These are phyloP conservation scores for Caenorhabditis latens DNA, from an alignment of 1,140 invertebrate genomes.

Conservation along the genomic window DNA sequence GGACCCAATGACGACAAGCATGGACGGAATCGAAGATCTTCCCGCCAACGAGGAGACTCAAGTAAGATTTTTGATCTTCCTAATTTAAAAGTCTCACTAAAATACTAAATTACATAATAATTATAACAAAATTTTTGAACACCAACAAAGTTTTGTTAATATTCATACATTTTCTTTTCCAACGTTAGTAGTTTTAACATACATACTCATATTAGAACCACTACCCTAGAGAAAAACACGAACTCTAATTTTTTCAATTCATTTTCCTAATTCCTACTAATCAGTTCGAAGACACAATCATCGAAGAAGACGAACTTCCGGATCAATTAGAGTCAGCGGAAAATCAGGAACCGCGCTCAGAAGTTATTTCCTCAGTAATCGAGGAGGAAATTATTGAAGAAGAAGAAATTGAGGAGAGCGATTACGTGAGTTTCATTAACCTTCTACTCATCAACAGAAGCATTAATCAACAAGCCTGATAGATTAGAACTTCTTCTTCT, in stretches of 20 bases:
- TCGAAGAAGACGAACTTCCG: constrained; percentile 63
- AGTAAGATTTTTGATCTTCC: constrained; percentile 21
- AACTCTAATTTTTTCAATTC: background rate
- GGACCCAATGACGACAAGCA: constrained; percentile 76
- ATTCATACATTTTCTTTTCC: background rate
- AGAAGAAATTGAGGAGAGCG: constrained; percentile 51
- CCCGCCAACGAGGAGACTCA: constrained; percentile 69
- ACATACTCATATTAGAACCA: background rate
- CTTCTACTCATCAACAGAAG: background rate
- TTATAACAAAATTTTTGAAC: too few relatives aligned
- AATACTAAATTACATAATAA: too few relatives aligned
- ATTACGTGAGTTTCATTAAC: constrained; percentile 24
- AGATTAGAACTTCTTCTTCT: background rate
- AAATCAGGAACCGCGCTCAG: constrained; percentile 60
- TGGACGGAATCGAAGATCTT: constrained; percentile 76
- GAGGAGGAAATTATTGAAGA: constrained; percentile 51
- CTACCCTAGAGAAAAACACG: background rate
- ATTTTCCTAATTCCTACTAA: constrained; percentile 31
- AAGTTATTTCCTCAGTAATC: constrained; percentile 14
- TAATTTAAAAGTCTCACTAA: too few relatives aligned
- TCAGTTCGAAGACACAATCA: constrained; percentile 62
- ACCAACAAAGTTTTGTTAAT: too few relatives aligned
- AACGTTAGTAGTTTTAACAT: background rate
- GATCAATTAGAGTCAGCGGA: constrained; percentile 66
- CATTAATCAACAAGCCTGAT: background rate